Percentiles rank a stretch among this genome's conserved stretches.
These are phyloP conservation scores for Coluber constrictor DNA, from an alignment of 2,797 vertebrate species.

Conservation along the genomic window DNA sequence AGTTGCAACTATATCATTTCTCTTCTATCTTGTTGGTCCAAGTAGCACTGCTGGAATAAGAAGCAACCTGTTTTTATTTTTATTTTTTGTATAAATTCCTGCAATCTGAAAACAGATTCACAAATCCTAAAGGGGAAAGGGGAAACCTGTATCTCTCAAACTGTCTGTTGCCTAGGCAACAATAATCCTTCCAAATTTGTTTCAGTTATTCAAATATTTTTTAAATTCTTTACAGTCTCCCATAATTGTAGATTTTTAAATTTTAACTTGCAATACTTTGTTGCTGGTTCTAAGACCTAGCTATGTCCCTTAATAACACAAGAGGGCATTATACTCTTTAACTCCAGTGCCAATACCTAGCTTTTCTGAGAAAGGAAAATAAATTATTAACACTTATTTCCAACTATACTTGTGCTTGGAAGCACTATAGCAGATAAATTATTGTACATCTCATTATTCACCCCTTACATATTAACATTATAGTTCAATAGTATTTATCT, in stretches of 20 bases:
- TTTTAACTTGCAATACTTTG: fast-evolving
- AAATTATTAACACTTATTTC: slow-evolving; percentile 17
- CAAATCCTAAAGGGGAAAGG: neutral
- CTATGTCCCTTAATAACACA: slow-evolving; percentile 39
- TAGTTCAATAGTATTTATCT: neutral
- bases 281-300: neutral
- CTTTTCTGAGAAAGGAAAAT: neutral
- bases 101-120: neutral
- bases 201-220: neutral
- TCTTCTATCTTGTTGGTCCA: neutral
- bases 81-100: neutral
- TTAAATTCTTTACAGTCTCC: neutral
- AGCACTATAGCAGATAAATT: slow-evolving; percentile 47
- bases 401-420: slow-evolving; percentile 27
- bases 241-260: neutral
- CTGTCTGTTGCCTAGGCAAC: neutral
- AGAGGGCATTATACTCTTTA: slow-evolving; percentile 58
- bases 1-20: neutral
- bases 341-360: neutral
- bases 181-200: neutral
- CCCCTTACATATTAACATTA: neutral
- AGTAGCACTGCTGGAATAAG: neutral
- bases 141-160: neutral
- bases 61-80: neutral
- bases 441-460: neutral